Conservation (phyloP, 2,113 vertebrate species). For the Phylloscopus whistleri region DNA sequence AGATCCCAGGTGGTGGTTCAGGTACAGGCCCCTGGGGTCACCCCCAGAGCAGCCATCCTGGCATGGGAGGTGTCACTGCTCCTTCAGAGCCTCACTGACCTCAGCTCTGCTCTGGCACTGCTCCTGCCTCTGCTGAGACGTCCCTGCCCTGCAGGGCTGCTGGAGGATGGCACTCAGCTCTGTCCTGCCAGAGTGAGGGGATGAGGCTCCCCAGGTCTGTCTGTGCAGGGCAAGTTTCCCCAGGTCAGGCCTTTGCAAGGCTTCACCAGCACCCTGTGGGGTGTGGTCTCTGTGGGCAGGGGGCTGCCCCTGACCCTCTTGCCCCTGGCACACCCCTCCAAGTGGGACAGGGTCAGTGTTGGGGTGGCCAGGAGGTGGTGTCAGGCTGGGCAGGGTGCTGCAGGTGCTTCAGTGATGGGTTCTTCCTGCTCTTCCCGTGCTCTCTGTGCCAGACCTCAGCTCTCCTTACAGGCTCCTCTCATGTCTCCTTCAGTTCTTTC, state of each 20-base stretch:
- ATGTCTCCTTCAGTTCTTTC: neutral
- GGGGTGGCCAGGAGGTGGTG: neutral
- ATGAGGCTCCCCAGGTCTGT: neutral
- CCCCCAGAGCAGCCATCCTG: neutral
- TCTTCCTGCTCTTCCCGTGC: accelerated
- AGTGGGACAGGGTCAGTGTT: neutral
- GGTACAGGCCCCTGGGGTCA: accelerated
- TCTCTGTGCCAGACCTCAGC: neutral
- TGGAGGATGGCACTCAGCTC: neutral
- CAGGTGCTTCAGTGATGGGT: accelerated
- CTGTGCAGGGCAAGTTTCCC: accelerated
- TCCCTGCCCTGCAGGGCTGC: neutral
- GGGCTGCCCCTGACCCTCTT: neutral
- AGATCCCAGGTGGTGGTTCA: accelerated
- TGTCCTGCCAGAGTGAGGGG: neutral
- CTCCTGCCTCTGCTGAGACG: accelerated
- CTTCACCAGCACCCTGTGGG: neutral
- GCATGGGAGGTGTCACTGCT: neutral
- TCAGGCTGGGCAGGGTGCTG: neutral
- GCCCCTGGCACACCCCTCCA: neutral
- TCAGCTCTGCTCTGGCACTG: neutral
- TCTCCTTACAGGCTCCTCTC: neutral
- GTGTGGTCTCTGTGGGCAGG: neutral
- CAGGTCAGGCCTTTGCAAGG: accelerated
- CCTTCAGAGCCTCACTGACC: accelerated